Evolutionary conservation across 2,797 vertebrate species (phyloP).

Genomic region (Nothura maculosa): DNA sequence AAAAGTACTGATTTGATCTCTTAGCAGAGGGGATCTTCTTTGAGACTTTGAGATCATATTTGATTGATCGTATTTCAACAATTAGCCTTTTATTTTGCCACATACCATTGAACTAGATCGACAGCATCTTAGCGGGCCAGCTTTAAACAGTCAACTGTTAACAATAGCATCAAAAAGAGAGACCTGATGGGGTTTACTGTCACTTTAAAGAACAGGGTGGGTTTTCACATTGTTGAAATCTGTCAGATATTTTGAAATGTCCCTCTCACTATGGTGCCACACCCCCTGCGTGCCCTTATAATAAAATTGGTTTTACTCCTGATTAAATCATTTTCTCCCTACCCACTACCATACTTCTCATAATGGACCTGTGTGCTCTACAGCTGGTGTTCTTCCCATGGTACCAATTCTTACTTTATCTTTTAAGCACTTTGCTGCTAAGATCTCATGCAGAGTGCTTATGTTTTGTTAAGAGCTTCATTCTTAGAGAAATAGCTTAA

Average conservation of each 20-base stretch:
- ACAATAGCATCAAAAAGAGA: conserved; percentile 94
- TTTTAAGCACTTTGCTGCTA: conserved; percentile 91
- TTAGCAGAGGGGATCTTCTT: conserved; percentile 81
- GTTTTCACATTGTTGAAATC: conserved; percentile 98
- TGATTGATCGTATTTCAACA: conserved; percentile 96
- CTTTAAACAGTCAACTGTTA: conserved; percentile 92
- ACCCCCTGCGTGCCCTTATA: conserved; percentile 92
- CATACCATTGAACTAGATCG: conserved; percentile 94
- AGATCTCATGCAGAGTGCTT: conserved; percentile 91
- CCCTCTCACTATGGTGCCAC: conserved; percentile 95
- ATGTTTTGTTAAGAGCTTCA: conserved; percentile 92
- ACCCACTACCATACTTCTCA: conserved; percentile 95
- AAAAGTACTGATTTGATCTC: conserved; percentile 79
- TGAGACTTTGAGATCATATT: conserved; percentile 86
- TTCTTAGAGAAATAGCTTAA: conserved; percentile 91
- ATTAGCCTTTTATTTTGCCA: conserved; percentile 95
- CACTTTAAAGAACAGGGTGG: conserved; percentile 88
- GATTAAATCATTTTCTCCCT: conserved; percentile 92
- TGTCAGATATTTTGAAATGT: conserved; percentile 99
- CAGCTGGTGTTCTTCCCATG: conserved; percentile 98
- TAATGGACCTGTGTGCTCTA: conserved; percentile 94
- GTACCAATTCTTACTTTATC: conserved; percentile 91
- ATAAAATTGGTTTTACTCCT: conserved; percentile 98
- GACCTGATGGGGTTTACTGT: conserved; percentile 92
- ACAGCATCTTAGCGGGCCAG: conserved; percentile 90